Percentiles rank a stretch among this genome's conserved stretches.
These are phyloP conservation scores for Salvator merianae DNA, from an alignment of 2,113 vertebrate species.

Conservation along the genomic window DNA sequence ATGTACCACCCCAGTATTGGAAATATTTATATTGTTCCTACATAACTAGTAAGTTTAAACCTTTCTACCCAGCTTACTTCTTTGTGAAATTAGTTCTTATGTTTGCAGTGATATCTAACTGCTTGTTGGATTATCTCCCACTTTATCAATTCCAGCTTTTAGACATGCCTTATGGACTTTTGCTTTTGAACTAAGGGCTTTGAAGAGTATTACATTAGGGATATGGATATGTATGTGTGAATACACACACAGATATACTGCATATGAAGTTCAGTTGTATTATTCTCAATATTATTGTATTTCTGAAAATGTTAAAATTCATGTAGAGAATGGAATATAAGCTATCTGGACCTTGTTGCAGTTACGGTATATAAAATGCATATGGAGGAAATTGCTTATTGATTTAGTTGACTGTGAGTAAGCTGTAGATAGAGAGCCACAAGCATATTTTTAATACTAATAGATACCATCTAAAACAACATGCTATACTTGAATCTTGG, in stretches of 20 bases:
- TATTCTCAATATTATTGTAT: conserved; percentile 18
- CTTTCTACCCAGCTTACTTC: too few species aligned
- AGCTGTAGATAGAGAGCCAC: conserved; percentile 37
- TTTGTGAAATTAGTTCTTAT: too few species aligned
- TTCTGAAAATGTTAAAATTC: conserved; percentile 22
- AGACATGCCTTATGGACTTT: background rate
- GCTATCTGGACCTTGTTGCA: conserved; percentile 54
- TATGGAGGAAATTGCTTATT: conserved; percentile 56
- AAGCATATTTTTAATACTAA: conserved; percentile 32
- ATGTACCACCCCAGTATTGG: too few species aligned
- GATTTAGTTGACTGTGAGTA: conserved; percentile 55
- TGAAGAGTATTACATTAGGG: conserved; percentile 7
- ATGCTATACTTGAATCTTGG: conserved; percentile 15
- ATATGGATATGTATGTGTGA: background rate
- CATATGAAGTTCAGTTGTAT: conserved; percentile 11
- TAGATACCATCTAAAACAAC: conserved; percentile 37
- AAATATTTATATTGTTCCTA: too few species aligned
- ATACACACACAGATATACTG: too few species aligned
- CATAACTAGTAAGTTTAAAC: too few species aligned
- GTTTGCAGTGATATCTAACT: background rate
- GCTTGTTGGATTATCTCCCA: accelerated
- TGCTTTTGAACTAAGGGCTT: background rate
- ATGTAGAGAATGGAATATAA: conserved; percentile 35
- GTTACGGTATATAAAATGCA: conserved; percentile 37
- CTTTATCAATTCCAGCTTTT: background rate